These are phyloP conservation scores for Scaptomyza reducta DNA, from an alignment of 2,888 invertebrate genomes.

Conservation along the genomic window DNA sequence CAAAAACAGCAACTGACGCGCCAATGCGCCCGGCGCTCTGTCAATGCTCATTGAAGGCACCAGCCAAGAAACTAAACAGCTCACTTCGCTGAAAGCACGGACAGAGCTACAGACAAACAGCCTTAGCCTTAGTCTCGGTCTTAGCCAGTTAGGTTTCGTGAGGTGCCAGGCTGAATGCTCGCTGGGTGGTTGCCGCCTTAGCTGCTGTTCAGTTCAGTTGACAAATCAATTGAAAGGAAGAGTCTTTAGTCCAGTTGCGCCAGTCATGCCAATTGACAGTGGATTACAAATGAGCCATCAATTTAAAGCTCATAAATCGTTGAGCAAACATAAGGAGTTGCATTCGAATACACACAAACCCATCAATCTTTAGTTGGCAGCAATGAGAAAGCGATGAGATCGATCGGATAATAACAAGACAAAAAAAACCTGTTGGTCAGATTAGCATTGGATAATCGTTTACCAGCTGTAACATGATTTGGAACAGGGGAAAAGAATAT, in stretches of 20 bases:
- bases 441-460: slow-evolving; percentile 6
- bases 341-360: slow-evolving; percentile 14
- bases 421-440: background rate
- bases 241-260: slow-evolving; percentile 38
- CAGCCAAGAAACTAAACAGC: slow-evolving; percentile 54
- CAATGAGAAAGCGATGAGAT: slow-evolving; percentile 12
- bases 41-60: slow-evolving; percentile 67
- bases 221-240: slow-evolving; percentile 64
- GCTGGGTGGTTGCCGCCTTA: slow-evolving; percentile 38
- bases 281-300: slow-evolving; percentile 62
- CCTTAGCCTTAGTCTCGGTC: slow-evolving; percentile 9
- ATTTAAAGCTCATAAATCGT: slow-evolving; percentile 65
- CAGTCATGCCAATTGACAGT: slow-evolving; percentile 54
- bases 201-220: slow-evolving; percentile 34
- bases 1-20: slow-evolving; percentile 14
- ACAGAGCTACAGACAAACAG: slow-evolving; percentile 13
- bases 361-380: slow-evolving; percentile 53
- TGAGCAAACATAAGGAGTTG: slow-evolving; percentile 15
- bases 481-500: background rate
- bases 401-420: slow-evolving; percentile 11
- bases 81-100: slow-evolving; percentile 54
- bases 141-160: slow-evolving; percentile 13
- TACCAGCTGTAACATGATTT: background rate
- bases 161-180: slow-evolving; percentile 23
- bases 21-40: slow-evolving; percentile 57